These are phyloP conservation scores for Drosophila ohnishii DNA, from an alignment of 1,140 invertebrate genomes.

Conservation along the genomic window DNA sequence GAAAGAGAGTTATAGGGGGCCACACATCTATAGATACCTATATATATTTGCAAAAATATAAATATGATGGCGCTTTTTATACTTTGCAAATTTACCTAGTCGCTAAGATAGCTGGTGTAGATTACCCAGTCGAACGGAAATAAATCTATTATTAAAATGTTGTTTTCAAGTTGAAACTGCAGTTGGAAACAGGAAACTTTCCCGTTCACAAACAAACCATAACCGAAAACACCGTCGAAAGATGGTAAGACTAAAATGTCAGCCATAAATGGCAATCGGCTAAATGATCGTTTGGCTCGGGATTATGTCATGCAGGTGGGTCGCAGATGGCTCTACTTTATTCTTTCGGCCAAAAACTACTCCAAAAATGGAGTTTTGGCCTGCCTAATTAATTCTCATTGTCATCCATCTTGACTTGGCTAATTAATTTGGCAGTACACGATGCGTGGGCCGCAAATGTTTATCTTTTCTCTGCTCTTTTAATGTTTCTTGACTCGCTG, in stretches of 20 bases:
- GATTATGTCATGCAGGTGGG: slow-evolving; percentile 51
- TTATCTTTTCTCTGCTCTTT: slow-evolving; percentile 3
- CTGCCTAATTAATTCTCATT: slow-evolving; percentile 63
- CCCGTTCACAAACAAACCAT: slow-evolving; percentile 10
- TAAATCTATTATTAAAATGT: background rate
- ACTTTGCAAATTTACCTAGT: background rate
- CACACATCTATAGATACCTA: background rate
- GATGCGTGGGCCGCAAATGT: slow-evolving; percentile 37
- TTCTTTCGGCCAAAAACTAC: slow-evolving; percentile 15
- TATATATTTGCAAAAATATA: slow-evolving; percentile 14
- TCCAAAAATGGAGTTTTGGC: slow-evolving; percentile 42
- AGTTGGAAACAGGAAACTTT: slow-evolving; percentile 14
- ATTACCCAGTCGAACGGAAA: background rate
- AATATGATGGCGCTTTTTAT: background rate
- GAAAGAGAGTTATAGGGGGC: background rate
- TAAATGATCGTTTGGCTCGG: slow-evolving; percentile 25
- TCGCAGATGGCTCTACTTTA: slow-evolving; percentile 7
- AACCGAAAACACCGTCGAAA: slow-evolving; percentile 3
- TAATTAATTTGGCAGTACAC: slow-evolving; percentile 62
- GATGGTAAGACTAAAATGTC: slow-evolving; percentile 28
- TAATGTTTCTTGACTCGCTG: slow-evolving; percentile 12
- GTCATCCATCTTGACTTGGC: slow-evolving; percentile 52
- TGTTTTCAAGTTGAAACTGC: background rate
- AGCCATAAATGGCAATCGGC: slow-evolving; percentile 33
- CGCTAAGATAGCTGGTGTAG: no score